Conservation (phyloP, 1,140 invertebrate species). For the Drosophila serrata region DNA sequence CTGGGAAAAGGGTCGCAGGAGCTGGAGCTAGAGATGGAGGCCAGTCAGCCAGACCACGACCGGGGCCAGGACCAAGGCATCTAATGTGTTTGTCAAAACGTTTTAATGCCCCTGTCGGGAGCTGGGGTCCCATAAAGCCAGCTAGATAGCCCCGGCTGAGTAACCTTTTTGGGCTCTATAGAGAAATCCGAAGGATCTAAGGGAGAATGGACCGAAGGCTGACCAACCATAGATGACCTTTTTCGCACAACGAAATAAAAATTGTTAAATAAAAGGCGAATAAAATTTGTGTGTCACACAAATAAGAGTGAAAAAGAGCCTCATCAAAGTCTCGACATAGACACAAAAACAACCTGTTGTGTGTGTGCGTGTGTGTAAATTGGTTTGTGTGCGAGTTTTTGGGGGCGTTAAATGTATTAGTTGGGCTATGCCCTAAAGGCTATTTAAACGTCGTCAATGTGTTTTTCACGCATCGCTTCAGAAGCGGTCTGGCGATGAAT, state of each 20-base stretch:
- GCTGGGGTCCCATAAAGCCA: slow-evolving; percentile 60
- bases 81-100: slow-evolving; percentile 82
- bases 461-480: slow-evolving; percentile 69
- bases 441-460: slow-evolving; percentile 80
- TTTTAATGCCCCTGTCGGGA: slow-evolving; percentile 66
- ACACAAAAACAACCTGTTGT: slow-evolving; percentile 71
- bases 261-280: slow-evolving; percentile 82
- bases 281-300: slow-evolving; percentile 75
- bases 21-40: background rate
- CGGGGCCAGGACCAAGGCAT: slow-evolving; percentile 48
- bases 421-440: slow-evolving; percentile 60
- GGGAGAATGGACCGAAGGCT: background rate
- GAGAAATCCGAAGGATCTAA: background rate
- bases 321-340: slow-evolving; percentile 54
- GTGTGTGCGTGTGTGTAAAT: slow-evolving; percentile 21
- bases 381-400: slow-evolving; percentile 4
- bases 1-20: slow-evolving; percentile 34
- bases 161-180: slow-evolving; percentile 33
- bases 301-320: slow-evolving; percentile 45
- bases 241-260: slow-evolving; percentile 78
- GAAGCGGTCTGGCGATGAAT: slow-evolving; percentile 17
- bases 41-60: slow-evolving; percentile 30
- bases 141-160: slow-evolving; percentile 26
- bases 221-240: slow-evolving; percentile 73
- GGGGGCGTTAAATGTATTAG: slow-evolving; percentile 45